Base-by-base conservation (phyloP, 2,113 vertebrate genomes). In the Limnothrissa miodon region DNA sequence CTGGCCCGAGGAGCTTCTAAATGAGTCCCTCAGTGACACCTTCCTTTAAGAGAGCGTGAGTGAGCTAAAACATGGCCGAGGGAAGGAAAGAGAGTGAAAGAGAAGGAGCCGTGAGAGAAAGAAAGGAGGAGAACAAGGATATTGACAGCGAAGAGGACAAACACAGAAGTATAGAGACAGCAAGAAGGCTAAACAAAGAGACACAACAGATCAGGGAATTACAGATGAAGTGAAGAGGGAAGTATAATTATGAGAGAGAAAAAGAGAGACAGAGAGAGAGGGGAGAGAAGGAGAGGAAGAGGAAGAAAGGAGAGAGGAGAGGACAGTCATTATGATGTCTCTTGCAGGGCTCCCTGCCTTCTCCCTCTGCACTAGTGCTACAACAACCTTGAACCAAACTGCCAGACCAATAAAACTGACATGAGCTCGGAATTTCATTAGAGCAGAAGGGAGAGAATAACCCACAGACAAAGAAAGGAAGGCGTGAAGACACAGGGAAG, bases 31-130 rank as follows among this genome's bases (percentile, higher is more conserved):
- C 48, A 53, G 48, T 53, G 48, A 53, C 48, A 53, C 48, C 48
- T 53, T 53, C 48, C 17, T 53, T 53, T 53, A 5, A 21, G 19
- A 53, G 17, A 53, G 48, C 48, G 21, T 53, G 48, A 21, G 19
- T 53, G 48, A 53, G 48, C 48, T 53, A 53, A 53, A 19, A 53
- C 48, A 53, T 17, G 5, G 48, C 2, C 2, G 39, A 87, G 42
- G 79, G 81, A 83, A 0, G 0, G 82, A 88, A 78, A 83, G 82
- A 83, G 78, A 59, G 46, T n/a, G n/a, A n/a, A n/a, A 45, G 81
- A 45, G 45, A 81, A 45, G 15, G 80, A 46, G 53, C 0, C 0
- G 7, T 29, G 29, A 17, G 33, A n/a, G 15, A 79, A 33, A n/a
- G 17, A 66, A 8, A 29, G 53, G n/a, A 23, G 29, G 59, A 25